Evolutionary conservation across 2,113 vertebrate species (phyloP).

Genomic region (Prinia subflava): DNA sequence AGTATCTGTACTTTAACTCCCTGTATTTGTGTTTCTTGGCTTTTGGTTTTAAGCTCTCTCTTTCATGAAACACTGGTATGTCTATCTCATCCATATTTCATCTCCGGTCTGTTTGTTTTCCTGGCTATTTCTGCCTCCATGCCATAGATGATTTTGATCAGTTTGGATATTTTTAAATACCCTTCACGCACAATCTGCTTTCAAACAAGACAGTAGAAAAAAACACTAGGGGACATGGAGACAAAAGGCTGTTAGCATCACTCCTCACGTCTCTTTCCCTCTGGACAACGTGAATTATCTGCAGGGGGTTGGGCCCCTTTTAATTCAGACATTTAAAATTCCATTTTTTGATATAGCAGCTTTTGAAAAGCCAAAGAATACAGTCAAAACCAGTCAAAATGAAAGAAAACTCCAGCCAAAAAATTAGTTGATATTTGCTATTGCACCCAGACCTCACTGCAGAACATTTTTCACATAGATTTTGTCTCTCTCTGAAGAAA

Average conservation of each 20-base stretch:
- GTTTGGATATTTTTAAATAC: constrained; percentile 51
- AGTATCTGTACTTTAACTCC: constrained; percentile 29
- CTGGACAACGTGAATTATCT: neutral
- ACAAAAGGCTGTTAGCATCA: neutral
- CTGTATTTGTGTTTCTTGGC: constrained; percentile 33
- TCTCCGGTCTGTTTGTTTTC: constrained; percentile 48
- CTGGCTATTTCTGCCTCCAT: neutral
- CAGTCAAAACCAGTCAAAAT: neutral
- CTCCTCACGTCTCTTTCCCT: neutral
- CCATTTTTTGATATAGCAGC: neutral
- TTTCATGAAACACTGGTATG: constrained; percentile 18
- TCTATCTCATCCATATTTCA: constrained; percentile 51
- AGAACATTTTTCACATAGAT: neutral
- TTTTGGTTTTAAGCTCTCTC: constrained; percentile 11
- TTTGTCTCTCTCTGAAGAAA: neutral
- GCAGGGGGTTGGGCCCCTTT: neutral
- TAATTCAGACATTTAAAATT: neutral
- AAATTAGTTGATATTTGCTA: neutral
- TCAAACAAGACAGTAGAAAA: constrained; percentile 18
- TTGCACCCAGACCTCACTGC: neutral
- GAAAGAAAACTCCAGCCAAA: neutral
- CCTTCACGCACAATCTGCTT: constrained; percentile 44
- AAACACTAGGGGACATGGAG: neutral
- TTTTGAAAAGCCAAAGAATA: neutral
- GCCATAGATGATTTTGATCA: constrained; percentile 46